Evolutionary conservation across 1,140 invertebrate genomes (phyloP), one percentile per base, ranked within the genome.

Genomic region (Drosophila persimilis): DNA sequence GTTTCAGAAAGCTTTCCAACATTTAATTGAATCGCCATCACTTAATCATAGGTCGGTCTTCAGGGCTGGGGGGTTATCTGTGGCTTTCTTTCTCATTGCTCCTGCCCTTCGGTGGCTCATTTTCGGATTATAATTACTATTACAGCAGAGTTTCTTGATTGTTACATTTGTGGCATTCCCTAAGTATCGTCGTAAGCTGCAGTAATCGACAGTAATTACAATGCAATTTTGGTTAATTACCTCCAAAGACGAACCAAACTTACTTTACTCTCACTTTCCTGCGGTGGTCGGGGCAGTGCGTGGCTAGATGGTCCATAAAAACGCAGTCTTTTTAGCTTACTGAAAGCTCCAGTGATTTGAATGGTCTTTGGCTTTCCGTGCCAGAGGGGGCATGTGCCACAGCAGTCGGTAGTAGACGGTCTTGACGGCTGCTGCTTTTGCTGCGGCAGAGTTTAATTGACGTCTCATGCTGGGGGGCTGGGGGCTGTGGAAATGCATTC

Each of bases 281-380:
- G 20, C 56, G 44, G 22, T 20, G 22, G 43, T 31, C n/a, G 24
- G 13, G 9, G 20, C 24, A 44, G 15, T 8, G 35, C 6, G 9
- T 7, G 22, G 35, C 26, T 7, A 47, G 66, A 70, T 69, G 54
- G 47, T 69, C 46, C 59, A 64, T 65, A 73, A 57, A 74, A 74
- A 75, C 44, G 55, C 48, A 58, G 66, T 75, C 35, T 74, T 59
- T 74, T 11, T 73, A 73, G 54, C 54, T 50, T 50, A 51, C 60
- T 73, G 71, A 57, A 73, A 69, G 66, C 63, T 13, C 26, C 65
- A 45, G 51, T 69, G 66, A 70, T 74, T 74, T 74, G 73, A 75
- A 75, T 74, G 73, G 73, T 75, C 66, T 75, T 74, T 75, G 62
- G 73, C 72, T 75, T 75, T 75, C 72, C n/a, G 61, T 67, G 73